Conservation (phyloP, 2,797 vertebrate species). For the Sebastes elongatus region DNA sequence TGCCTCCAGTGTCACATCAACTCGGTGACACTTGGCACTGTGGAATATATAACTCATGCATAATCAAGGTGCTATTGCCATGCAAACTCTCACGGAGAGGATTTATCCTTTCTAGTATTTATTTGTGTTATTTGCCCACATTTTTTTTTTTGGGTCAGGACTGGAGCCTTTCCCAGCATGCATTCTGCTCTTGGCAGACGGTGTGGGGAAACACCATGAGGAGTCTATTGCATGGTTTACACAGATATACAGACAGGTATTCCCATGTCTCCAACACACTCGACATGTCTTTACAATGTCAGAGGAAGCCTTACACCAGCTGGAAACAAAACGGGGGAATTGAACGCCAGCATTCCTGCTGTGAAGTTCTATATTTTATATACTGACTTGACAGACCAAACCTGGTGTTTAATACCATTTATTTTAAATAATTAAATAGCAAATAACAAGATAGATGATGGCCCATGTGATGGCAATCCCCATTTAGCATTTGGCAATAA, state of each 20-base stretch:
- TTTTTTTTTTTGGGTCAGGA: background rate
- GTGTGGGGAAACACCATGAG: background rate
- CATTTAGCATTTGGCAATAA: background rate
- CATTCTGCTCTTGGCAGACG: conserved; percentile 4
- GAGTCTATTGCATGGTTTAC: conserved; percentile 25
- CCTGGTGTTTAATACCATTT: background rate
- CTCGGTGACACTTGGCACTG: conserved; percentile 17
- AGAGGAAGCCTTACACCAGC: background rate
- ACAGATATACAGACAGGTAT: conserved; percentile 18
- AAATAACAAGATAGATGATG: background rate
- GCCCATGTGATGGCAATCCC: background rate
- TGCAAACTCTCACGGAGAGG: background rate
- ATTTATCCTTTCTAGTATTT: background rate
- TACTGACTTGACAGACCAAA: background rate
- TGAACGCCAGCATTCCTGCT: background rate
- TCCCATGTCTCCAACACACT: conserved; percentile 18
- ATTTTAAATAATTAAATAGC: background rate
- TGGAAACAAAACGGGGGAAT: background rate
- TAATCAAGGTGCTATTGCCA: background rate
- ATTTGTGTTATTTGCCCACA: background rate
- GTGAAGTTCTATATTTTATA: background rate
- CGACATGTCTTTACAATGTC: conserved; percentile 22
- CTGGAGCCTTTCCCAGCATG: conserved; percentile 10
- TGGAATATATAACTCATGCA: background rate
- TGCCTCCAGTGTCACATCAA: conserved; percentile 17